Evolutionary conservation across 92 coral and sea anemone species (phyloP).

Genomic region (Paramuricea clavata): DNA sequence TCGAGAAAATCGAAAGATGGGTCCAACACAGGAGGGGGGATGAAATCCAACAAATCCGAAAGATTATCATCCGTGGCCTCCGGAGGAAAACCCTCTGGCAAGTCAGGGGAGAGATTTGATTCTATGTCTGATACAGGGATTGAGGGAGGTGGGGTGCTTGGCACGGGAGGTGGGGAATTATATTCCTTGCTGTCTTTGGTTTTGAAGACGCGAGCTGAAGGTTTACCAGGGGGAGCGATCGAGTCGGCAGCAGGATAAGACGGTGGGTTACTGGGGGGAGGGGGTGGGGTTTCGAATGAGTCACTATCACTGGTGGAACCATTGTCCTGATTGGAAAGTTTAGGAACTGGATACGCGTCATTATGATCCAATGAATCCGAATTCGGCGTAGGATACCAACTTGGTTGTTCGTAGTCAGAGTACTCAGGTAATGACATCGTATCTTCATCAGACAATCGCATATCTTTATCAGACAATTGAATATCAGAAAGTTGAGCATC

Average conservation of each 20-base stretch:
- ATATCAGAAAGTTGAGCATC: neutral
- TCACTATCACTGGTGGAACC: too few relatives aligned
- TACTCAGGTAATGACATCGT: neutral
- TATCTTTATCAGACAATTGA: constrained; percentile 7
- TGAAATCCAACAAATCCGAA: constrained; percentile 27
- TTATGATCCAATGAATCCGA: neutral
- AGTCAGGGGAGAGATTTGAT: constrained; percentile 1
- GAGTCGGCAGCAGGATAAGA: too few relatives aligned
- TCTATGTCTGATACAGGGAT: neutral
- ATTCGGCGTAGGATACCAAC: neutral
- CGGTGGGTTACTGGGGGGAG: too few relatives aligned
- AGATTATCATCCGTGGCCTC: constrained; percentile 1
- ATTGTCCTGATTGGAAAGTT: too few relatives aligned
- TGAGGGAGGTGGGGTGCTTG: constrained; percentile 22
- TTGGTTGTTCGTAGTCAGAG: neutral
- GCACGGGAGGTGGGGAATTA: neutral
- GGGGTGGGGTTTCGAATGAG: too few relatives aligned
- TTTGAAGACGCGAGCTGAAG: neutral
- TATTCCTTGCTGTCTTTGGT: neutral
- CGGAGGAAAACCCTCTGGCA: constrained; percentile 19
- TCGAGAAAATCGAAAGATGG: constrained; percentile 28
- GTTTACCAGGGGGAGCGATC: neutral
- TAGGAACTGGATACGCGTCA: too few relatives aligned
- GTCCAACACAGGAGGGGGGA: constrained; percentile 37
- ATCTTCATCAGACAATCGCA: neutral